phyloP scores from a whole-genome alignment of 2,113 vertebrate genomes.

The Alces alces region DNA sequence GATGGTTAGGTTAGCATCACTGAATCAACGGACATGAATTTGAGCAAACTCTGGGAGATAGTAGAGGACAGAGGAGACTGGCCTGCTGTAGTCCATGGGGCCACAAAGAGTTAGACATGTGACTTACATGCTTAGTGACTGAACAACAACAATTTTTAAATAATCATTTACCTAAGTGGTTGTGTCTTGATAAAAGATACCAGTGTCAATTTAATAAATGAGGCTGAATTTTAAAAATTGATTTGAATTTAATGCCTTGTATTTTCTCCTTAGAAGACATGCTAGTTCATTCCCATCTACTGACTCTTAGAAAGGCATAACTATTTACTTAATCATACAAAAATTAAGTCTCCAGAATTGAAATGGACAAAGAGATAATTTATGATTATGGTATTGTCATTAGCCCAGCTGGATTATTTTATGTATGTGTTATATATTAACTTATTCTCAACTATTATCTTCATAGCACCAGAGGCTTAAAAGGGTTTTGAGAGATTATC shows the following conservation, averaged over 20 bases:
- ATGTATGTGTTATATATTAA: constrained; percentile 5
- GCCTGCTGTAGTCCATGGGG: neutral
- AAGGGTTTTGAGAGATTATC: constrained; percentile 34
- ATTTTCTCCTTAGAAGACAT: constrained; percentile 15
- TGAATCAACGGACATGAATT: neutral
- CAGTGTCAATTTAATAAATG: constrained; percentile 20
- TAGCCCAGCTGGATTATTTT: constrained; percentile 25
- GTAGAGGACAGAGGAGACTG: neutral
- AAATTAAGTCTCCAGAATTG: constrained; percentile 30
- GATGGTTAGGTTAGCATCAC: neutral
- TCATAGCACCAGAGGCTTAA: neutral
- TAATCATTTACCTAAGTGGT: constrained; percentile 37
- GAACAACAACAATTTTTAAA: neutral
- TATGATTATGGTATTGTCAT: constrained; percentile 21
- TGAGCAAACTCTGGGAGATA: neutral
- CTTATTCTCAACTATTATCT: constrained; percentile 38
- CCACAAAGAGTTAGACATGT: neutral
- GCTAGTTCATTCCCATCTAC: neutral
- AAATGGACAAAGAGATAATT: constrained; percentile 42
- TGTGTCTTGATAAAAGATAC: constrained; percentile 34
- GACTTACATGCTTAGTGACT: neutral
- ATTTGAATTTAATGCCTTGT: constrained; percentile 39
- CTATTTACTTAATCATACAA: constrained; percentile 41
- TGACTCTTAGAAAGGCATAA: constrained; percentile 18
- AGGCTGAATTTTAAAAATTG: constrained; percentile 37